These are phyloP conservation scores for Azemiops feae DNA, from an alignment of 2,113 vertebrate species.

Conservation along the genomic window DNA sequence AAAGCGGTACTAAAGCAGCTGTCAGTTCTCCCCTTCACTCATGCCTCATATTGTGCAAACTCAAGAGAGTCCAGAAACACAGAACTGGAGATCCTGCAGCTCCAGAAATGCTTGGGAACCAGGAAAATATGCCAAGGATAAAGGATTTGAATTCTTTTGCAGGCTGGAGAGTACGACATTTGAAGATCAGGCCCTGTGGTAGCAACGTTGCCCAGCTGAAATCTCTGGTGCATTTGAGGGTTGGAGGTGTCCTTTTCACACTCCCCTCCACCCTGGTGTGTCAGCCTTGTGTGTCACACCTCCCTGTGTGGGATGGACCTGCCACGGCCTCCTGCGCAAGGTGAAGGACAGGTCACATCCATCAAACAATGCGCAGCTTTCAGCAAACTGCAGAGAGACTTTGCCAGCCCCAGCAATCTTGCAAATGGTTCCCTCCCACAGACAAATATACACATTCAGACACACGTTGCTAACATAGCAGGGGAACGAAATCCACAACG, in stretches of 20 bases:
- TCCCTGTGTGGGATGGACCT: background rate
- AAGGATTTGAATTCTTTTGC: background rate
- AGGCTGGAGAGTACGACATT: background rate
- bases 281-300: background rate
- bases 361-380: background rate
- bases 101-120: background rate
- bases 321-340: background rate
- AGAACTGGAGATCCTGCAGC: background rate
- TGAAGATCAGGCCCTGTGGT: background rate
- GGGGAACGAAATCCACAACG: background rate
- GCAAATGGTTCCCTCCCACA: background rate
- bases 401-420: background rate
- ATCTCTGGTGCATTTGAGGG: background rate
- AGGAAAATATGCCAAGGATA: background rate
- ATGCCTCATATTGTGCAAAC: background rate
- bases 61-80: background rate
- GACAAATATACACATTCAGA: background rate
- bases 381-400: background rate
- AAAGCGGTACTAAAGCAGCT: background rate
- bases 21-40: background rate
- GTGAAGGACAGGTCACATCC: background rate
- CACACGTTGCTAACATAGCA: accelerated
- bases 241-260: background rate
- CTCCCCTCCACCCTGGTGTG: background rate
- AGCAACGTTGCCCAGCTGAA: background rate